Base-by-base conservation (phyloP, 2,113 vertebrate genomes). In the Xenopus borealis region DNA sequence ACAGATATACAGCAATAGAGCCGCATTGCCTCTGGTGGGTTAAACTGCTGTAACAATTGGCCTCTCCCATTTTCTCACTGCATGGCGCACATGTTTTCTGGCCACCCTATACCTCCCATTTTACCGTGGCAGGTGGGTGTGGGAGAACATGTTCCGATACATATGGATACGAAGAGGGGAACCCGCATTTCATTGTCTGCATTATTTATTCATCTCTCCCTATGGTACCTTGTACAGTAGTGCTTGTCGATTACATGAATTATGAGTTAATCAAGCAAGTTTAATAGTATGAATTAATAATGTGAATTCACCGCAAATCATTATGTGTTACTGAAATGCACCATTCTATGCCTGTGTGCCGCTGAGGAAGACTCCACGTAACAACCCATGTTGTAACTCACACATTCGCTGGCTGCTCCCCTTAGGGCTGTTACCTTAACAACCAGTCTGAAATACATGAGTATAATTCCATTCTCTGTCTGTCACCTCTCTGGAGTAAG, bases 401-500 rank as follows among this genome's bases (percentile, higher is more conserved):
- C 12, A 8, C 12, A n/a, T 55, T n/a, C 53, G 1, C 53, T n/a
- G 4, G 14, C 53, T 55, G 14, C 17, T 55, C 53, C 53, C 14
- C 47, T 9, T 55, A n/a, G 14, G 7, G 14, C 73, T 9, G 72
- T 75, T 69, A 52, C 66, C 45, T 30, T 69, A 69, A 69, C 73
- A 75, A 69, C 66, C 73, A 23, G 17, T 62, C 12, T 53, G 55
- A 70, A 27, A 75, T 68, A 50, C 61, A 17, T 40, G 33, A 40
- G 33, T 6, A 57, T 18, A 58, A 40, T 30, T 58, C 33, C 20
- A 33, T 61, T 30, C 40, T 13, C 62, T 69, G 67, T 69, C 67
- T 57, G 66, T 75, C 73, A 69, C 73, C 66, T 75, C 33, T 69
- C 50, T 74, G 58, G 47, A 61, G 61, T 20, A 50, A 67, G 7